Evolutionary conservation across 2,797 vertebrate genomes (phyloP).

Genomic region (Tadarida brasiliensis): DNA sequence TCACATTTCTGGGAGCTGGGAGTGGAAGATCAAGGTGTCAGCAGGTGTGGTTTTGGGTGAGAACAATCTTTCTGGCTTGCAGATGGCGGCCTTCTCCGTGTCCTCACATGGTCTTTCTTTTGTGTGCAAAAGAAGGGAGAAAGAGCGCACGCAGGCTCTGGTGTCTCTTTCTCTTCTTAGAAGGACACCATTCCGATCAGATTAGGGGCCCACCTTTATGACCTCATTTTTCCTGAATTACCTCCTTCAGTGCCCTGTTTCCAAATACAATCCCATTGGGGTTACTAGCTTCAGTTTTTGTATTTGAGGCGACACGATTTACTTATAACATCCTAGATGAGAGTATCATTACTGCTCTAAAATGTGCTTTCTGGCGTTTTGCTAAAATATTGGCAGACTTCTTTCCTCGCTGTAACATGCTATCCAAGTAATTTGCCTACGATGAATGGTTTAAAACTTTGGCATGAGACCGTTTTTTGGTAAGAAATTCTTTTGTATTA

Average conservation of each 20-base stretch:
- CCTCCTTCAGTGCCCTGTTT: neutral
- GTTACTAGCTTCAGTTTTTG: neutral
- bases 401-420: neutral
- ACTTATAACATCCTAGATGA: neutral
- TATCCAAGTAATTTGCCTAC: neutral
- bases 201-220: neutral
- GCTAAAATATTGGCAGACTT: neutral
- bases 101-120: neutral
- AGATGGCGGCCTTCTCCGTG: neutral
- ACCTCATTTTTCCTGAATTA: neutral
- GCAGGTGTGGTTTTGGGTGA: neutral
- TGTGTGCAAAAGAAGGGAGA: neutral
- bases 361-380: neutral
- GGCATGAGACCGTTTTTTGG: constrained; percentile 68
- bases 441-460: neutral
- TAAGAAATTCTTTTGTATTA: constrained; percentile 35
- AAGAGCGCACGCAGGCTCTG: neutral
- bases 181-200: neutral
- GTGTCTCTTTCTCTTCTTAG: neutral
- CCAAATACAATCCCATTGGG: neutral
- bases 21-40: neutral
- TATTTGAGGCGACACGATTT: neutral
- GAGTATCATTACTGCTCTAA: neutral
- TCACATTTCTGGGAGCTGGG: neutral
- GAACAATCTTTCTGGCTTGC: neutral